Conservation (phyloP, 1,140 invertebrate species). For the Brachionus sp. region DNA sequence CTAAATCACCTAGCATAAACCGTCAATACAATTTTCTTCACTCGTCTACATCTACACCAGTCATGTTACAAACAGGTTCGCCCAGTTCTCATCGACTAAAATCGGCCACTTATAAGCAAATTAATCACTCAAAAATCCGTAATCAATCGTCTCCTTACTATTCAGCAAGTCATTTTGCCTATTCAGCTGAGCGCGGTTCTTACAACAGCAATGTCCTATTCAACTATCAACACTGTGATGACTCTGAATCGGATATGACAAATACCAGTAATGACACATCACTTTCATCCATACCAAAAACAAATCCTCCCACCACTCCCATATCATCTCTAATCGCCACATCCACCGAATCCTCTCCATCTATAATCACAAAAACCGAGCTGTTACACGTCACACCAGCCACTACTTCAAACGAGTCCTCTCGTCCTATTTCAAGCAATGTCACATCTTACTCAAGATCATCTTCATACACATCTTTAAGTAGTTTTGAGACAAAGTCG, state of each 20-base stretch:
- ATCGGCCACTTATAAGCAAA: neutral
- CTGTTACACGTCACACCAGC: neutral
- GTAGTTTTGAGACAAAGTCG: conserved; percentile 9
- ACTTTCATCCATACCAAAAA: neutral
- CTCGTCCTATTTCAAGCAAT: neutral
- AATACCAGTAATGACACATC: neutral
- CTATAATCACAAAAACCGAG: neutral
- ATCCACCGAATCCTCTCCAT: conserved; percentile 5
- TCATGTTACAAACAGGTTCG: neutral
- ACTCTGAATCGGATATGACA: neutral
- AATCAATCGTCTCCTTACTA: conserved; percentile 20
- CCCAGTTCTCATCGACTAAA: neutral
- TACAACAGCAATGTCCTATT: neutral
- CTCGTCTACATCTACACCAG: neutral
- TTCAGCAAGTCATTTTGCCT: neutral
- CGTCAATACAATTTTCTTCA: neutral
- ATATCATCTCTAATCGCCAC: neutral
- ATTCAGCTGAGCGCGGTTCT: neutral
- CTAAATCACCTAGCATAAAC: neutral
- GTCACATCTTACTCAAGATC: neutral
- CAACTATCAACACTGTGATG: conserved; percentile 25
- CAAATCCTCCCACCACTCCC: neutral
- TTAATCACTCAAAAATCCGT: neutral
- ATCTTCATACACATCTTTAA: neutral
- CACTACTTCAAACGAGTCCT: neutral